Conservation (phyloP, 2,888 invertebrate genomes). For the Beris morrisii region DNA sequence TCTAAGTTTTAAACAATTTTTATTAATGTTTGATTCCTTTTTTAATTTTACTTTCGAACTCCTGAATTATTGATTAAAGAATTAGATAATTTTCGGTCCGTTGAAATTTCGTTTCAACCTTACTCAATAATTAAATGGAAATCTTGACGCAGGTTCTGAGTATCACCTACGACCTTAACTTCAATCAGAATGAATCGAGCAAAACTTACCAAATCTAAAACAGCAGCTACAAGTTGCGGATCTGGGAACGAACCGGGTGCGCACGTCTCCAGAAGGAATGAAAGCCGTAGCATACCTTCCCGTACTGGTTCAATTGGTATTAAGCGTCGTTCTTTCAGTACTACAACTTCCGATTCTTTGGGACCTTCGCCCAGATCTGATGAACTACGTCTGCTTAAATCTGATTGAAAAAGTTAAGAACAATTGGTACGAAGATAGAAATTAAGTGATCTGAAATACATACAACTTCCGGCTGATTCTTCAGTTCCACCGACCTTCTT, state of each 20-base stretch:
- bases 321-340: conserved; percentile 82
- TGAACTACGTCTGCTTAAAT: conserved; percentile 79
- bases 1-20: too few species aligned
- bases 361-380: conserved; percentile 78
- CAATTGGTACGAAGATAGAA: not conserved
- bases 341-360: conserved; percentile 83
- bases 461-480: conserved; percentile 78
- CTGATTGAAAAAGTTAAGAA: conserved; percentile 50
- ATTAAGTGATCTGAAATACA: conserved; percentile 47
- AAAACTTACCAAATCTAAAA: conserved; percentile 82
- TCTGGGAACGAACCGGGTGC: conserved; percentile 96
- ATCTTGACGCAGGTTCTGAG: too few species aligned
- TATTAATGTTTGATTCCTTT: too few species aligned
- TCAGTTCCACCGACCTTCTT: conserved; percentile 87
- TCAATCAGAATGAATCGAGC: too few species aligned
- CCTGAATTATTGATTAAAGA: too few species aligned
- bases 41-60: too few species aligned
- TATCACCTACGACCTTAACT: too few species aligned
- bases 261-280: conserved; percentile 91
- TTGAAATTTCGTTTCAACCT: too few species aligned
- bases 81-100: too few species aligned
- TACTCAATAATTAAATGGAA: too few species aligned
- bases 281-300: conserved; percentile 87
- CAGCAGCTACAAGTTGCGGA: conserved; percentile 90
- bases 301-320: conserved; percentile 77